Percentiles rank a stretch among this genome's conserved stretches.
Conservation (phyloP, 2,113 vertebrate genomes). For the Laticauda laticaudata region DNA sequence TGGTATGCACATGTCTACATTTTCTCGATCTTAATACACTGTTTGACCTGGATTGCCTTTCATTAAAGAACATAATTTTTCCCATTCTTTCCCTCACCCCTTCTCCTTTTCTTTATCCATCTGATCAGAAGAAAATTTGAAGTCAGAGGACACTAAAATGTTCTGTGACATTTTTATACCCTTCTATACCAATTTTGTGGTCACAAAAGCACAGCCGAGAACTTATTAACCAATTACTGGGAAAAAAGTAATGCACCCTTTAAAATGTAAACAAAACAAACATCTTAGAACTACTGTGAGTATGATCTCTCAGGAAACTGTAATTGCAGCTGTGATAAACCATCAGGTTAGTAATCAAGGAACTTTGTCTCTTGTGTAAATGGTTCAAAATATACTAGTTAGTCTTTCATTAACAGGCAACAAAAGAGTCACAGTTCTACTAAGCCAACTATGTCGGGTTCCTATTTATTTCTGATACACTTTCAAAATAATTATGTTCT, state of each 20-base stretch:
- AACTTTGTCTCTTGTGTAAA: background rate
- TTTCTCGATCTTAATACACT: constrained; percentile 13
- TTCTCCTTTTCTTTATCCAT: background rate
- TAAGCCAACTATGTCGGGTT: background rate
- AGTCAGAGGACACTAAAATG: constrained; percentile 9
- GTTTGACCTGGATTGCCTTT: constrained; percentile 25
- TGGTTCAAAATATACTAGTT: background rate
- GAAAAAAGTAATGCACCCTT: background rate
- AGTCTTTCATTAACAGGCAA: background rate
- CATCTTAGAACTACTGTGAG: background rate
- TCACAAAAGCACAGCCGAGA: constrained; percentile 6
- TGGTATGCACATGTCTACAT: background rate
- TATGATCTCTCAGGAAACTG: background rate
- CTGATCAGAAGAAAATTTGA: constrained; percentile 9
- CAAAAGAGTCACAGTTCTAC: background rate
- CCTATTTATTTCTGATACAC: background rate
- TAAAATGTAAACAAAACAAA: background rate
- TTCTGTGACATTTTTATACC: constrained; percentile 19
- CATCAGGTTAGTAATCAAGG: background rate
- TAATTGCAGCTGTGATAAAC: background rate
- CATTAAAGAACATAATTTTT: constrained; percentile 18
- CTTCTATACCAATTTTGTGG: constrained; percentile 1
- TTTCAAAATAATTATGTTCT: background rate
- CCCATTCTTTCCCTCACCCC: background rate
- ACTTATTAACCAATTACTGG: constrained; percentile 1